These are phyloP conservation scores for Acanthosepion esculentum DNA, from an alignment of 2,888 invertebrate species.

Conservation along the genomic window DNA sequence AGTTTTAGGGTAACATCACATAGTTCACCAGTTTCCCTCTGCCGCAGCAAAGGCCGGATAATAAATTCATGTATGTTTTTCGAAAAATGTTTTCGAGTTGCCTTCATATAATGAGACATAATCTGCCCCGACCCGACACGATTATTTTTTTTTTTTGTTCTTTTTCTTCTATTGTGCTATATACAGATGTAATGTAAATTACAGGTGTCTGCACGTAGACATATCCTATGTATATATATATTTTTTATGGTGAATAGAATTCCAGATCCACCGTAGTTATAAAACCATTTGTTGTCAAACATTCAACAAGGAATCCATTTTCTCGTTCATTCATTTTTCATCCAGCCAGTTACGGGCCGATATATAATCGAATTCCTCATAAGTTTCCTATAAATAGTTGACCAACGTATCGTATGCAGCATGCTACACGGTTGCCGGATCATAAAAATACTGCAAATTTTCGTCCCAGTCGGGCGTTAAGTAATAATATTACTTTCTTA, in stretches of 20 bases:
- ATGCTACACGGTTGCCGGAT: background rate
- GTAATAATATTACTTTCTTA: constrained; percentile 4
- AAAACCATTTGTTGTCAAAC: background rate
- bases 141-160: background rate
- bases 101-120: constrained; percentile 70
- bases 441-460: background rate
- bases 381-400: background rate
- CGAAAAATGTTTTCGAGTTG: constrained; percentile 66
- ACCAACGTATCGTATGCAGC: background rate
- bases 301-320: background rate
- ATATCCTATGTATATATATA: background rate
- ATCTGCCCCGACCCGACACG: background rate
- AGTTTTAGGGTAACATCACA: constrained; percentile 69
- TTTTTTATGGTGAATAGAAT: background rate
- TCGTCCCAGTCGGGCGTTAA: background rate
- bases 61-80: constrained; percentile 67
- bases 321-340: background rate
- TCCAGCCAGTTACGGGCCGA: background rate
- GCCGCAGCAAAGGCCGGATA: constrained; percentile 66
- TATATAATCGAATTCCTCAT: background rate
- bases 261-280: background rate
- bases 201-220: background rate
- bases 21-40: constrained; percentile 70
- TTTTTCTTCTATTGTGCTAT: background rate
- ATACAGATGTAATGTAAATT: background rate